phyloP scores from a whole-genome alignment of 2,888 invertebrate species.

The Philopedon plagiatum region DNA sequence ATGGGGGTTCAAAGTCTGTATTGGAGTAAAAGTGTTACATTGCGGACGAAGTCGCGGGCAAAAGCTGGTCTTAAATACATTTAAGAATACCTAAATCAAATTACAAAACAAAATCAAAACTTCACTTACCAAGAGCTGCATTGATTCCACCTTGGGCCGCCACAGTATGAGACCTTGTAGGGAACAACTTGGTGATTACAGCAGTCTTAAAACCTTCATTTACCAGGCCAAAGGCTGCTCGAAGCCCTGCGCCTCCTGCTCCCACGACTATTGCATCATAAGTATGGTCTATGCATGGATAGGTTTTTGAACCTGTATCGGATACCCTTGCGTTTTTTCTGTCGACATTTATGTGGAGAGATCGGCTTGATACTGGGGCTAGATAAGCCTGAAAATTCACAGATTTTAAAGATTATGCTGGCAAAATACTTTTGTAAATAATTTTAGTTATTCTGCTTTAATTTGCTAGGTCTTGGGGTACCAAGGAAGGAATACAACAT shows the following conservation, averaged over 20 bases:
- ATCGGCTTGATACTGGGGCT: slow-evolving; percentile 65
- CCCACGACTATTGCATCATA: slow-evolving; percentile 99
- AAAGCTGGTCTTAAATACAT: too few relatives aligned
- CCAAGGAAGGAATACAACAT: too few relatives aligned
- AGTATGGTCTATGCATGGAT: slow-evolving; percentile 94
- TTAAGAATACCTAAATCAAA: background rate
- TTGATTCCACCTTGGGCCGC: slow-evolving; percentile 99
- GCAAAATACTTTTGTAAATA: background rate
- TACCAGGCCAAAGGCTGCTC: slow-evolving; percentile 97
- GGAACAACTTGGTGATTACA: slow-evolving; percentile 97
- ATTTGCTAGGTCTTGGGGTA: too few relatives aligned
- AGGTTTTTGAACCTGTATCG: slow-evolving; percentile 75
- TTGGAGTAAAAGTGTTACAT: too few relatives aligned
- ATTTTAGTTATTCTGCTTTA: background rate
- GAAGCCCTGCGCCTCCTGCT: slow-evolving; percentile 95
- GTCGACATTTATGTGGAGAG: slow-evolving; percentile 71
- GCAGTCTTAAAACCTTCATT: slow-evolving; percentile 98
- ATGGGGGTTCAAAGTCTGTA: too few relatives aligned
- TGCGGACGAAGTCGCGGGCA: too few relatives aligned
- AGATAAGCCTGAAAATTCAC: slow-evolving; percentile 65
- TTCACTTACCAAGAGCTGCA: slow-evolving; percentile 89
- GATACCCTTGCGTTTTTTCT: slow-evolving; percentile 69
- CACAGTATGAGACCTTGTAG: slow-evolving; percentile 97
- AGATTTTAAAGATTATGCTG: background rate
- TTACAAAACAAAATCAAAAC: background rate